phyloP scores from a whole-genome alignment of 2,113 vertebrate species.

The Psophia crepitans region DNA sequence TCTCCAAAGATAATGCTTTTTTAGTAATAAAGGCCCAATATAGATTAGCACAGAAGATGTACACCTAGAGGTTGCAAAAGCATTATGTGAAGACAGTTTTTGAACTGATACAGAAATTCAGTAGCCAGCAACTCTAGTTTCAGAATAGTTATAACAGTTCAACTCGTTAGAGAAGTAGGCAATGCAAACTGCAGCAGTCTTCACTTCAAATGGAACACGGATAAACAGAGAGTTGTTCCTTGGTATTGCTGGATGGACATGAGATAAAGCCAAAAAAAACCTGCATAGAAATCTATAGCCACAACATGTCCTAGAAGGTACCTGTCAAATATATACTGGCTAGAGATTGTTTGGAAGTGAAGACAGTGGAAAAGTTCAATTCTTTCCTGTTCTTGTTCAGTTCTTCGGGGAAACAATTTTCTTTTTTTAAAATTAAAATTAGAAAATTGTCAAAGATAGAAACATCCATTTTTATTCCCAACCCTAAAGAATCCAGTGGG shows the following conservation, averaged over 20 bases:
- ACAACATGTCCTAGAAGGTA: neutral
- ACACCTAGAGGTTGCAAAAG: neutral
- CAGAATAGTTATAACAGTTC: neutral
- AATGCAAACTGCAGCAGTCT: neutral
- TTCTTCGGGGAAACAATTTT: neutral
- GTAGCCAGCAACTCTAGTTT: neutral
- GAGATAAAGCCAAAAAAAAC: neutral
- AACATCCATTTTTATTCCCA: neutral
- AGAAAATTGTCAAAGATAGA: neutral
- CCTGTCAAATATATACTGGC: rapidly evolving
- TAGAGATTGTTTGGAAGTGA: neutral
- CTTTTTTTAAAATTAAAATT: neutral
- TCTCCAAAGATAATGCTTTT: neutral
- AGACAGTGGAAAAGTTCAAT: neutral
- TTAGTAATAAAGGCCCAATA: neutral
- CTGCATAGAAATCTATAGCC: neutral
- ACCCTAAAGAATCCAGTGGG: neutral
- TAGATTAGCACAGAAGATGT: neutral
- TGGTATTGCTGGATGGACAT: neutral
- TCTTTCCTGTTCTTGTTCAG: neutral
- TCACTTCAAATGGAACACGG: neutral
- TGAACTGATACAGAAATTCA: neutral
- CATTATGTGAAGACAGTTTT: neutral
- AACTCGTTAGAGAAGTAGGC: neutral
- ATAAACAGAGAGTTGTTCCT: neutral